phyloP scores from a whole-genome alignment of 1,140 invertebrate genomes.

The Drosophila sp. region DNA sequence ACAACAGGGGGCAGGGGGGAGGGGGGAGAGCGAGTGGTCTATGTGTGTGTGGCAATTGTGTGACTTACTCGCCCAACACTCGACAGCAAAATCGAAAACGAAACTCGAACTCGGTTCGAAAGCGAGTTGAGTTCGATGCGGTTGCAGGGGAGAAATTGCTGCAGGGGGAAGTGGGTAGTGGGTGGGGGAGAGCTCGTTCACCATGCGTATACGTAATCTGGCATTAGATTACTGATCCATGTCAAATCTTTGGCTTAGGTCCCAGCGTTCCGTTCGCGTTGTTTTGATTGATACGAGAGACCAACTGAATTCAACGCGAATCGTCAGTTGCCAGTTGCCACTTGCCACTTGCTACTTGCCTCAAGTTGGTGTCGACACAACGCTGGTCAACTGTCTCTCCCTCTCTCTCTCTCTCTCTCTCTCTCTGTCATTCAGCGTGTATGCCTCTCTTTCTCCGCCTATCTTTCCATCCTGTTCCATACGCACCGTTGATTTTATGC shows the following conservation, averaged over 20 bases:
- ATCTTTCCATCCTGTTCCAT: conserved; percentile 58
- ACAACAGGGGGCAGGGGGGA: not conserved
- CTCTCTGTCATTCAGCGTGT: not conserved
- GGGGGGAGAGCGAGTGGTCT: conserved; percentile 29
- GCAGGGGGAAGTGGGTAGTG: no score
- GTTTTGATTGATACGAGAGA: conserved; percentile 81
- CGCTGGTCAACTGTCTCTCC: conserved; percentile 18
- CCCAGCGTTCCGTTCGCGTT: conserved; percentile 49
- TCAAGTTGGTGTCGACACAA: conserved; percentile 65
- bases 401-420: not conserved
- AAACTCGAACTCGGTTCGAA: conserved; percentile 22
- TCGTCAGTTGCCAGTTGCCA: conserved; percentile 15
- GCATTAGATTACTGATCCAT: conserved; percentile 85
- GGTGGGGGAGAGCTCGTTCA: not conserved
- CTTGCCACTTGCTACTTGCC: conserved; percentile 18
- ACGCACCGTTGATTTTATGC: conserved; percentile 79
- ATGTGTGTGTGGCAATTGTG: conserved; percentile 26
- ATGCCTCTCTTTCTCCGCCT: not conserved
- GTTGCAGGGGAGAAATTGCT: not conserved
- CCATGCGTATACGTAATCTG: conserved; percentile 85
- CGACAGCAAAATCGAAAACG: conserved; percentile 26
- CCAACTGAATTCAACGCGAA: conserved; percentile 1
- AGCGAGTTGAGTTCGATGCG: not conserved
- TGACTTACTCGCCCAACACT: conserved; percentile 45
- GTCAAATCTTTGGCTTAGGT: conserved; percentile 84